Base-by-base conservation (phyloP, 2,113 vertebrate genomes). In the Chaetops frenatus region DNA sequence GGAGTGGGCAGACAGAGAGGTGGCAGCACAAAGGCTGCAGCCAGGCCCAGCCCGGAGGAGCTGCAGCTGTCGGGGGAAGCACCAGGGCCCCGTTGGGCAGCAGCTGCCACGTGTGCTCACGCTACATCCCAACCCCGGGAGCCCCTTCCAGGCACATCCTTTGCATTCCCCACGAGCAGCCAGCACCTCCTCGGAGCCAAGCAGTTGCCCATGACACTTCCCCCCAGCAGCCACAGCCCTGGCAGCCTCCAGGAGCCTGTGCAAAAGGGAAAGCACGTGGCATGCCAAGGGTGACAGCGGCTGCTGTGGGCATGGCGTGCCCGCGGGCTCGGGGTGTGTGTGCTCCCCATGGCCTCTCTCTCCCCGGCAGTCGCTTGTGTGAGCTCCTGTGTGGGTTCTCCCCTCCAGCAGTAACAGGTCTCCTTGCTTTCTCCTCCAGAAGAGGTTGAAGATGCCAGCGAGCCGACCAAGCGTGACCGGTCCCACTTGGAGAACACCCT, bases 401-500 rank as follows among this genome's bases (percentile, higher is more conserved):
- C 11, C 13, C 24, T 67, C 48, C 72, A 16, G 51, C 23, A 5
- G 18, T 95, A 76, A 97, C 66, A 25, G 22, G 2, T 35, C 72
- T 78, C 42, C 60, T 85, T 80, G 56, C 25, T 87, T 84, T 91
- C 93, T 60, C 91, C 94, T 94, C 25, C 97, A 99, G 99, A 99
- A 96, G 98, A 99, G 67, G 95, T 93, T 3, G 98, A 99, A 85
- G 98, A 99, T 56, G 88, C 95, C 88, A 97, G 95, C 47, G 98
- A 98, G 81, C 94, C 97, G 4, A 96, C 95, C 66, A 94, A 98
- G 95, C 98, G 99, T 7, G 99, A 99, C 97, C 98, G 98, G 91
- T 98, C 98, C 96, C 99, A 99, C 97, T 98, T 99, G 10, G 99
- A 99, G 35, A 98, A 96, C 95, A 99, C 99, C 7, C 97, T 99